Base-by-base conservation (phyloP, 1,140 invertebrate genomes). In the Maniola jurtina region DNA sequence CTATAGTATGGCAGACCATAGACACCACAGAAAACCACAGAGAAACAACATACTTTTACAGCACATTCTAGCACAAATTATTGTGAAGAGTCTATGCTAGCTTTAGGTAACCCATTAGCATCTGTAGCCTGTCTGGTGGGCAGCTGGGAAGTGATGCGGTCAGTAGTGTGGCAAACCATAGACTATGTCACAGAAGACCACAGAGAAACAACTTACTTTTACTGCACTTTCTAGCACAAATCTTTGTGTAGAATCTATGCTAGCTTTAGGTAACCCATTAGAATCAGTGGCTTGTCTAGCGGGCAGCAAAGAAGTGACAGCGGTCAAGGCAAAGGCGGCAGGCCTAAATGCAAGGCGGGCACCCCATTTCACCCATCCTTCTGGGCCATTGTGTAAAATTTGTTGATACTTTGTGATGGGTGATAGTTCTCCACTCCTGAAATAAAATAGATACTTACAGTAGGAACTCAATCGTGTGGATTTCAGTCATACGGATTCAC, bases 321-420 rank as follows among this genome's bases (percentile, higher is more conserved):
- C 85, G 6, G 85, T 82, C 0, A 88, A 54, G 0, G 88, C 88
- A 6, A 90, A 63, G 0, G 80, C 85, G 0, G 83, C 88, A 0
- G 88, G 88, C 35, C 76, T 86, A 66, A 89, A 86, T 0, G 88
- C 88, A n/a, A 88, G 62, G 34, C 81, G 69, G 2, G 86, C 88
- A 0, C 84, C 81, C 88, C 88, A 90, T 3, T 69, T 75, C 0
- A 89, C 76, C 88, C 88, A 90, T 6, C 86, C 82, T 58, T 90
- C 88, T 0, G 80, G 77, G 0, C 84, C 84, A 15, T 84, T 87
- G 61, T 88, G 80, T 0, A 90, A 74, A 6, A 88, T 86, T 55
- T 86, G 84, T 15, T 81, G 83, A 56, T 89, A 90, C 62, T 90
- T 90, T 3, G 81, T 77, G 10, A 89, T 61, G 0, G 85, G 84